These are phyloP conservation scores for Amblyopsis hoosieri DNA, from an alignment of 2,797 vertebrate species.

Conservation along the genomic window DNA sequence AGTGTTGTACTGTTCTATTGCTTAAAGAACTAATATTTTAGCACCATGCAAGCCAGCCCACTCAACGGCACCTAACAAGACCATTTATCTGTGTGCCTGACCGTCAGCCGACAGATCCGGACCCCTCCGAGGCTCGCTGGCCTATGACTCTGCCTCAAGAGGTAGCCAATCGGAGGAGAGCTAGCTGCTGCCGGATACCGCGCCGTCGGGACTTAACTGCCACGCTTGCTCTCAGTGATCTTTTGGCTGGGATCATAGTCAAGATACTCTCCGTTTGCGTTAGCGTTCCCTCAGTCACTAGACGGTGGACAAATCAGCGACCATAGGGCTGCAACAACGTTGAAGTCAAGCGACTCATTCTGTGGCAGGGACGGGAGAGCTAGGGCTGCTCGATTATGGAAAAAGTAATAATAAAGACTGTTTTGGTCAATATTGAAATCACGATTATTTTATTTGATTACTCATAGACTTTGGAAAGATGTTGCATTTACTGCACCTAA, in stretches of 20 bases:
- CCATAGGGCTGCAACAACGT: neutral
- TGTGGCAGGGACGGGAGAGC: neutral
- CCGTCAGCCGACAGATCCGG: constrained; percentile 24
- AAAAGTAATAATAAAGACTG: too few relatives aligned
- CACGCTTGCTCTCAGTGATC: too few relatives aligned
- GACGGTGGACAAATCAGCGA: neutral
- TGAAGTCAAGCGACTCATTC: neutral
- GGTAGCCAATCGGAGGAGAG: constrained; percentile 75
- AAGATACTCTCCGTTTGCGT: too few relatives aligned
- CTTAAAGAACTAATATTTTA: too few relatives aligned
- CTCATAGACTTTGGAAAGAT: too few relatives aligned
- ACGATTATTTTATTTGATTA: too few relatives aligned
- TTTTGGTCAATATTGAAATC: too few relatives aligned
- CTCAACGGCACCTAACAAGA: constrained; percentile 20
- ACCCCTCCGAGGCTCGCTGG: constrained; percentile 43
- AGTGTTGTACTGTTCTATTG: too few relatives aligned
- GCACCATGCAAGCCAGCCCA: neutral
- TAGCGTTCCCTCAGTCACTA: too few relatives aligned
- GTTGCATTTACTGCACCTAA: too few relatives aligned
- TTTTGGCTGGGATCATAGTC: too few relatives aligned
- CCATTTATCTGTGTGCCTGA: constrained; percentile 24
- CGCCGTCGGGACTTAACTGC: constrained; percentile 57
- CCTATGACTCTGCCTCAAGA: constrained; percentile 66
- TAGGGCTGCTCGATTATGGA: too few relatives aligned
- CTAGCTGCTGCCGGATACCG: constrained; percentile 58